These are phyloP conservation scores for Noctua fimbriata DNA, from an alignment of 2,888 invertebrate genomes.

Conservation along the genomic window DNA sequence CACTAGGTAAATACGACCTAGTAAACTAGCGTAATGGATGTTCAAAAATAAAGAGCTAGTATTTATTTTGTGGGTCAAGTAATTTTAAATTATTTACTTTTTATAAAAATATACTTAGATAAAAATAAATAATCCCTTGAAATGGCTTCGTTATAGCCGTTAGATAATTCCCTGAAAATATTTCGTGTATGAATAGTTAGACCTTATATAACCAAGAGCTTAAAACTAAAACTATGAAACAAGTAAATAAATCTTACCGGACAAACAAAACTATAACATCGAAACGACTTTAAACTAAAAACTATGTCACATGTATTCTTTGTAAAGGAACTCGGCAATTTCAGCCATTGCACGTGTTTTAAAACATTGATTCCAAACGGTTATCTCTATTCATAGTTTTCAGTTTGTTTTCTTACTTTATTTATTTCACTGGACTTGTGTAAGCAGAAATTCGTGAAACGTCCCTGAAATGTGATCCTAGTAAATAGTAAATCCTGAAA, in stretches of 20 bases:
- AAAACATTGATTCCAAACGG: slow-evolving; percentile 23
- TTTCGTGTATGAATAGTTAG: no score
- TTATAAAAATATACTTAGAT: no score
- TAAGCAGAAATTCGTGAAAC: neutral
- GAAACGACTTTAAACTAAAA: slow-evolving; percentile 21
- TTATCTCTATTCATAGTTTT: neutral
- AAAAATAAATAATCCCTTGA: no score
- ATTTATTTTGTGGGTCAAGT: no score
- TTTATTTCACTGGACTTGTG: neutral
- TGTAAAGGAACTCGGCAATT: slow-evolving; percentile 15
- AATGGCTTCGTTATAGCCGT: no score
- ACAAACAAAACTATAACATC: slow-evolving; percentile 37
- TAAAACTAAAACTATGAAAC: neutral
- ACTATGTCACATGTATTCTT: slow-evolving; percentile 15
- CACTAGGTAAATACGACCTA: no score
- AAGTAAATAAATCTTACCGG: slow-evolving; percentile 1
- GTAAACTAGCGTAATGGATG: no score
- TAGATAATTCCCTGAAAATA: no score
- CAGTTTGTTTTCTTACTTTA: slow-evolving; percentile 11
- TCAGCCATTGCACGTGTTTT: slow-evolving; percentile 6
- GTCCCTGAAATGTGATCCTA: neutral
- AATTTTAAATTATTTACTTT: no score
- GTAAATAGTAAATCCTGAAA: neutral
- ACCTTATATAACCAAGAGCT: neutral
- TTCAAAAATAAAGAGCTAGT: no score